phyloP scores from a whole-genome alignment of 2,113 vertebrate species.

The Petaurus breviceps region DNA sequence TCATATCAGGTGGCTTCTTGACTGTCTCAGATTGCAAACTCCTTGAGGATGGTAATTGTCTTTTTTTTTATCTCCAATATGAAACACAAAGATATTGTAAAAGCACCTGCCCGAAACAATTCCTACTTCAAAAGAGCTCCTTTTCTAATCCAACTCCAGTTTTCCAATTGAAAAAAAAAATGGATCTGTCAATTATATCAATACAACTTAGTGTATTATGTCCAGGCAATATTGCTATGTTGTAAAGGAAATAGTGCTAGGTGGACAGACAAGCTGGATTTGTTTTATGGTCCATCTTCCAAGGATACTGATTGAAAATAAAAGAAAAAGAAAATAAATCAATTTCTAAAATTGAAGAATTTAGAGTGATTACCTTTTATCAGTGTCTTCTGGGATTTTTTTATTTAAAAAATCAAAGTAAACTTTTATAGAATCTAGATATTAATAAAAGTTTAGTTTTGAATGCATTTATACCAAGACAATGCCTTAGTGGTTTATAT shows the following conservation, averaged over 20 bases:
- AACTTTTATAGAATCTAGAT: neutral
- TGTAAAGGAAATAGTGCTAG: neutral
- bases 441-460: neutral
- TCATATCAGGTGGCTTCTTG: neutral
- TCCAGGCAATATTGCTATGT: neutral
- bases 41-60: neutral
- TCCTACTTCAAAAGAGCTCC: neutral
- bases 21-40: neutral
- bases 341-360: neutral
- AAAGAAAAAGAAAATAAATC: neutral
- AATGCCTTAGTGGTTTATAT: neutral
- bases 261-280: neutral
- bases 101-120: neutral
- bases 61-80: neutral
- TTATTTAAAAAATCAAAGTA: neutral
- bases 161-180: neutral
- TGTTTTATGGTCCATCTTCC: neutral
- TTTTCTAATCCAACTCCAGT: neutral
- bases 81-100: neutral
- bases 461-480: neutral
- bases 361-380: neutral
- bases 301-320: neutral
- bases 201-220: neutral
- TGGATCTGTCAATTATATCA: neutral
- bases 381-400: neutral